Percentiles rank a stretch among this genome's conserved stretches.
phyloP scores from a whole-genome alignment of 2,888 invertebrate species.

The Papilio gigon region DNA sequence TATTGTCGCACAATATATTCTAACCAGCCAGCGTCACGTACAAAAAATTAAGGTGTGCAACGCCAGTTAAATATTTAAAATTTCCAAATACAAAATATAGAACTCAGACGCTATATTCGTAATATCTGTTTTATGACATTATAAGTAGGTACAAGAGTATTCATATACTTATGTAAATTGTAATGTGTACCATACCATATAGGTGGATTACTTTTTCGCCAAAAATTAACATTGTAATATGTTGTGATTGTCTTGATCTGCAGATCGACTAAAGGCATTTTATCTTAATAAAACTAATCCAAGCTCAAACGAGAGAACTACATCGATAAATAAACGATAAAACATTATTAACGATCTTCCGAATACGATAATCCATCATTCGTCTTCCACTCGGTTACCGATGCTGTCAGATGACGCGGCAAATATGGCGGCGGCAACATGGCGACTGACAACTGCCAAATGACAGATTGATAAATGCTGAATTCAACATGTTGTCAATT shows the following conservation, averaged over 20 bases:
- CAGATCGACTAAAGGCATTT: not conserved
- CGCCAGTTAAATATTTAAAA: conserved; percentile 6
- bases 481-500: conserved; percentile 17
- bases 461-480: conserved; percentile 26
- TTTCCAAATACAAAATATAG: not conserved
- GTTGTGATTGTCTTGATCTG: not conserved
- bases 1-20: conserved; percentile 16
- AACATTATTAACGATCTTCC: conserved; percentile 59
- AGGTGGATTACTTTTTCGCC: no score
- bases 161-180: no score
- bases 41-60: conserved; percentile 14
- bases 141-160: no score
- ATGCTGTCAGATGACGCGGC: conserved; percentile 68
- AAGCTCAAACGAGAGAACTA: conserved; percentile 17
- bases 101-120: not conserved
- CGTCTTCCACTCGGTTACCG: conserved; percentile 66
- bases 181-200: no score
- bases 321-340: conserved; percentile 37
- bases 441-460: conserved; percentile 40
- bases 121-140: no score
- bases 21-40: conserved; percentile 3
- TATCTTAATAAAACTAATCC: conserved; percentile 16
- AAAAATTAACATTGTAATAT: no score
- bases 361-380: conserved; percentile 57
- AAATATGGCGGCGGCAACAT: conserved; percentile 46